Base-by-base conservation (phyloP, 2,888 invertebrate species). In the Tenodera sinensis region DNA sequence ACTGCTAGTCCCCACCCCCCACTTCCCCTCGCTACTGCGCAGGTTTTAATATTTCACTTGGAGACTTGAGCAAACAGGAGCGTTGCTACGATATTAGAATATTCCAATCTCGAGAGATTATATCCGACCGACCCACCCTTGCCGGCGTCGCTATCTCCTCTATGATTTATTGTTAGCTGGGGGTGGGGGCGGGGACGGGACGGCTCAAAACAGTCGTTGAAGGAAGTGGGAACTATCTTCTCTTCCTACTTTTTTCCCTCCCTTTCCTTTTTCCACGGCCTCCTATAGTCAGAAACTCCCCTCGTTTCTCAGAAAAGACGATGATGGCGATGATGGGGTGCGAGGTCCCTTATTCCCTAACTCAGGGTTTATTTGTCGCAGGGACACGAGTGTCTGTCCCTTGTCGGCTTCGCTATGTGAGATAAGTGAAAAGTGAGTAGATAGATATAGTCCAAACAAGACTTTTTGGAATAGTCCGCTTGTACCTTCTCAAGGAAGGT, bases 31-130 rank as follows among this genome's bases (percentile, higher is more conserved):
- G 84, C 28, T 85, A 82, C 28, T 28, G 84, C 87, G 88, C 88
- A 88, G 88, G 87, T 91, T 92, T 92, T 92, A 92, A 92, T 92
- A 92, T 92, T 92, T 92, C 91, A 92, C 91, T 91, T 91, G 91
- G 91, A 92, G 92, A 91, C 91, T 91, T 91, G 91, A 85, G 91
- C 91, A 92, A 92, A 92, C 91, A 92, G 54, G 82, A 83, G 89
- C 90, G 90, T 89, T 89, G 91, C 91, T 90, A 89, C 91, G 91
- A 92, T 92, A 91, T 92, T 92, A 92, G 91, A 92, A 92, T 92
- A 92, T 92, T 91, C 91, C 91, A 91, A 91, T 91, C 91, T 91
- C 91, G 89, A 90, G 91, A 91, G 91, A 91, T 91, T 91, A 90
- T 87, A 90, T 85, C 83, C 89, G 87, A 71, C 88, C 83, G 83